Percentiles rank a stretch among this genome's conserved stretches.
These are phyloP conservation scores for Micrastur ruficollis DNA, from an alignment of 2,797 vertebrate genomes.

Conservation along the genomic window DNA sequence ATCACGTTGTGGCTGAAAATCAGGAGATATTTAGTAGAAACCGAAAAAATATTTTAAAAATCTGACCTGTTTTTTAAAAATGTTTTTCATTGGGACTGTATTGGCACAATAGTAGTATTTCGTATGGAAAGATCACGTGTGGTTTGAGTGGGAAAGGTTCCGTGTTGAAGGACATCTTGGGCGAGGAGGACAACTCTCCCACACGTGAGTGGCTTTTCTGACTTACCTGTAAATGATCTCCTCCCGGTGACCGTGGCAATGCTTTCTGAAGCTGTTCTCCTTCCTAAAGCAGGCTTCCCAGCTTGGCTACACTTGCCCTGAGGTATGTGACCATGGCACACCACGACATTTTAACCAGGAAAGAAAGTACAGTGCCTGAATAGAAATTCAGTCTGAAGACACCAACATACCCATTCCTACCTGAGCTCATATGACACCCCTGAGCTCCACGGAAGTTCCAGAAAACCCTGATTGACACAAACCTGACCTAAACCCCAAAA, in stretches of 20 bases:
- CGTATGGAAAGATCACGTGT: background rate
- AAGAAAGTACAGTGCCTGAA: background rate
- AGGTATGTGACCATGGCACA: background rate
- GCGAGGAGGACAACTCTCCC: background rate
- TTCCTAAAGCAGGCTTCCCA: background rate
- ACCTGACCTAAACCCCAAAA: background rate
- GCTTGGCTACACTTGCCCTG: background rate
- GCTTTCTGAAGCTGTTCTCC: background rate
- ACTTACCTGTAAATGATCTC: background rate
- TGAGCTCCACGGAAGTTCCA: background rate
- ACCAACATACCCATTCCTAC: no score
- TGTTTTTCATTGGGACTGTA: background rate
- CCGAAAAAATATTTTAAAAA: background rate
- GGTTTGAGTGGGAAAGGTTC: background rate
- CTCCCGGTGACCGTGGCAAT: background rate
- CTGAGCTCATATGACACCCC: background rate
- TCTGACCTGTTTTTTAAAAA: background rate
- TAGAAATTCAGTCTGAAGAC: background rate
- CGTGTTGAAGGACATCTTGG: background rate
- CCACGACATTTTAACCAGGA: background rate
- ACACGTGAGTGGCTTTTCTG: background rate
- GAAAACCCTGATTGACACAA: background rate
- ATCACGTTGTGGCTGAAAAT: background rate
- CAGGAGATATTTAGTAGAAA: background rate
- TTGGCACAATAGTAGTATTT: background rate